Evolutionary conservation across 2,888 invertebrate species (phyloP).

Genomic region (Lycophotia porphyrea): DNA sequence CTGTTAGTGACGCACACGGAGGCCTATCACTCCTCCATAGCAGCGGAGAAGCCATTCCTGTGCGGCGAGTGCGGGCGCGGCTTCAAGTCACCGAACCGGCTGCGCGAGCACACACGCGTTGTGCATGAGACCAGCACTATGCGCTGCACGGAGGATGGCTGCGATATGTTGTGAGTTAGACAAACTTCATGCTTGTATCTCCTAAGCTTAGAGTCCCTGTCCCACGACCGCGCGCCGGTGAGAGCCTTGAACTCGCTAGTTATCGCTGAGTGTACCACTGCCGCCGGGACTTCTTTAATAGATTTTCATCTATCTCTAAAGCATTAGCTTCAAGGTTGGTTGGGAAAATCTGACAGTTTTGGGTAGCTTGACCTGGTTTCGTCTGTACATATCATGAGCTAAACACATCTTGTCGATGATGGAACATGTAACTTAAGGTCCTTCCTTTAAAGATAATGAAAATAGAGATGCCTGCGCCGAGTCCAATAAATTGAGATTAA

Average conservation of each 20-base stretch:
- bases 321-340: no score
- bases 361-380: no score
- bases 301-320: no score
- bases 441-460: neutral
- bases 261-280: no score
- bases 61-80: constrained; percentile 74
- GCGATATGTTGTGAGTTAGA: constrained; percentile 72
- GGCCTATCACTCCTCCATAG: constrained; percentile 79
- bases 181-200: neutral
- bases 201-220: neutral
- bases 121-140: constrained; percentile 76
- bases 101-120: constrained; percentile 86
- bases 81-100: constrained; percentile 84
- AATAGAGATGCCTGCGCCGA: neutral
- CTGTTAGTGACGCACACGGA: constrained; percentile 89
- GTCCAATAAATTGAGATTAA: neutral
- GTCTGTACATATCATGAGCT: neutral
- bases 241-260: no score
- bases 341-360: no score
- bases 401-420: neutral
- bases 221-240: neutral
- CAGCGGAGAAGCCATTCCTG: constrained; percentile 76
- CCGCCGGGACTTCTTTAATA: no score
- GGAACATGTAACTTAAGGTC: neutral
- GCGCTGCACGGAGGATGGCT: constrained; percentile 84